These are phyloP conservation scores for Atlantisia rogersi DNA, from an alignment of 2,113 vertebrate genomes.

Conservation along the genomic window DNA sequence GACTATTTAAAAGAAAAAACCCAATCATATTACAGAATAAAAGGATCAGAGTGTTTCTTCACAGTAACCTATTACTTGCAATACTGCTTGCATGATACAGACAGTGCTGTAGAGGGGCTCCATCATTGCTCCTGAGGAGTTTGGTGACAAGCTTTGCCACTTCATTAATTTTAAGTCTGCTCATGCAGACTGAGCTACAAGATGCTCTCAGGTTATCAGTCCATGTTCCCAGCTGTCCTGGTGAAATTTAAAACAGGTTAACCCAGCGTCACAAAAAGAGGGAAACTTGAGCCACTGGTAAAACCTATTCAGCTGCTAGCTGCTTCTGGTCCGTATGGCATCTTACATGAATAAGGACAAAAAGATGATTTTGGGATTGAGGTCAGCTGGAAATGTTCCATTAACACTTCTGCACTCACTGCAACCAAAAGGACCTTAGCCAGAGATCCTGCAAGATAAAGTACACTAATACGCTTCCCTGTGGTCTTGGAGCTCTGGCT, in stretches of 20 bases:
- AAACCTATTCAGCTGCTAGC: neutral
- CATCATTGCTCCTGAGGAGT: neutral
- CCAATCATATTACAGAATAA: neutral
- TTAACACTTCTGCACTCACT: neutral
- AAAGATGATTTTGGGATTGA: neutral
- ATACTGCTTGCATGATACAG: neutral
- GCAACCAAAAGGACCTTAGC: neutral
- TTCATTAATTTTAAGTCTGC: neutral
- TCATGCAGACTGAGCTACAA: neutral
- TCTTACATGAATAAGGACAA: neutral
- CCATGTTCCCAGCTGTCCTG: neutral
- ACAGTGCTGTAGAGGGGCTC: neutral
- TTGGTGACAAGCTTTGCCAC: neutral
- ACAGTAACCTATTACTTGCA: neutral
- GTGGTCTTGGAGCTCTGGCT: neutral
- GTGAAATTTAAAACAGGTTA: neutral
- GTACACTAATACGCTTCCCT: neutral
- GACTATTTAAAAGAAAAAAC: neutral
- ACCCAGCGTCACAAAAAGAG: neutral
- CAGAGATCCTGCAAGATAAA: neutral
- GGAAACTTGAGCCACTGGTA: neutral
- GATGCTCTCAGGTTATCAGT: neutral
- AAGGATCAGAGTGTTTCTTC: neutral
- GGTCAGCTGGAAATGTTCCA: neutral
- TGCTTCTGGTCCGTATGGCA: neutral